Conservation (phyloP, 2,113 vertebrate species). For the Ailurus styani region DNA sequence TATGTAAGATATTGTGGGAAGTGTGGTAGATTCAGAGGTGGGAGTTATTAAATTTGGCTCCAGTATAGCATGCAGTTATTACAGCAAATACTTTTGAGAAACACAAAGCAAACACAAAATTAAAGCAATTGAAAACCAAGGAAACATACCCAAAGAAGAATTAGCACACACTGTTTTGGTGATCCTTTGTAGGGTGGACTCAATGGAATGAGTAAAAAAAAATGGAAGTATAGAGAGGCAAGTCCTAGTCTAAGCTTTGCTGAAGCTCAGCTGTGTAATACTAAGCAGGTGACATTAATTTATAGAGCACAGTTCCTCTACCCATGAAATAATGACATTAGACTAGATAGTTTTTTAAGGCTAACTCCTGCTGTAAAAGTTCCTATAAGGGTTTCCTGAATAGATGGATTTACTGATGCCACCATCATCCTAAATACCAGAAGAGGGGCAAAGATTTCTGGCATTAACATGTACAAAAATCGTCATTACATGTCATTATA, state of each 20-base stretch:
- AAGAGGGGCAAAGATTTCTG: background rate
- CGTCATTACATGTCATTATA: background rate
- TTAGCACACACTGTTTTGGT: background rate
- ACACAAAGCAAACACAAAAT: background rate
- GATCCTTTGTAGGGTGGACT: background rate
- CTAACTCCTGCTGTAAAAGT: background rate
- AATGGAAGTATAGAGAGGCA: background rate
- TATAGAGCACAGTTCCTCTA: background rate
- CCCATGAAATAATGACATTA: background rate
- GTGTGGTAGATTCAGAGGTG: background rate
- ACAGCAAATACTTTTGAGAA: background rate
- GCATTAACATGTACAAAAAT: background rate
- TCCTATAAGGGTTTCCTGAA: background rate
- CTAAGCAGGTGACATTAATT: background rate
- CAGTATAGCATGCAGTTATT: background rate
- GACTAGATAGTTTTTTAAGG: background rate
- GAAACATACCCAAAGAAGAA: background rate
- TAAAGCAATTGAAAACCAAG: background rate
- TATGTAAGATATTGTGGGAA: background rate
- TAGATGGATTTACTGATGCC: background rate
- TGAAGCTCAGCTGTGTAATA: background rate
- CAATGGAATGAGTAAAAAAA: background rate
- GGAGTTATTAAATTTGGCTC: background rate
- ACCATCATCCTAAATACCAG: background rate
- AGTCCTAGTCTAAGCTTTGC: background rate